Percentiles rank a stretch among this genome's conserved stretches.
These are phyloP conservation scores for Timema podura DNA, from an alignment of 2,888 invertebrate genomes.

Conservation along the genomic window DNA sequence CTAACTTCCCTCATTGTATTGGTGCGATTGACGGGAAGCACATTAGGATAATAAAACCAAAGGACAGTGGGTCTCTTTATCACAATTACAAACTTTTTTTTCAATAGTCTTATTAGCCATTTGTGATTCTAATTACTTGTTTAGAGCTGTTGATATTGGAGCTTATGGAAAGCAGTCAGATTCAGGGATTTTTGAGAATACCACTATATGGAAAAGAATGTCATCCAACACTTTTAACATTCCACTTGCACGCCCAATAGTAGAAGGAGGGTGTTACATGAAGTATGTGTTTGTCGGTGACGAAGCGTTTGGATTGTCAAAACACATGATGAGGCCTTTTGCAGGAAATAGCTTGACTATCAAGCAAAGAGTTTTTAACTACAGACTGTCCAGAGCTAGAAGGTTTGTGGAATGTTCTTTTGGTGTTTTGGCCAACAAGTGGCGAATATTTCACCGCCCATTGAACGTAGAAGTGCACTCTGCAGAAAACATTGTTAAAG, in stretches of 20 bases:
- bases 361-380: background rate
- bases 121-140: conserved; percentile 5
- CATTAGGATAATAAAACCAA: conserved; percentile 9
- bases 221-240: background rate
- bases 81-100: background rate
- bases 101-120: conserved; percentile 1
- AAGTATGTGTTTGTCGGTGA: conserved; percentile 1
- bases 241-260: background rate
- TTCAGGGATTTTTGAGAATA: background rate
- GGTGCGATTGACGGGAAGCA: conserved; percentile 2
- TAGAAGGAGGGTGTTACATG: background rate
- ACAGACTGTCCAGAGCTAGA: conserved; percentile 2
- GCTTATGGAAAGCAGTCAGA: conserved; percentile 5
- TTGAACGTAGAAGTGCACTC: background rate
- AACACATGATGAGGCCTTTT: background rate
- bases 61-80: background rate
- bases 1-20: conserved; percentile 3
- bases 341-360: conserved; percentile 5
- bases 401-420: conserved; percentile 5
- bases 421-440: conserved; percentile 7
- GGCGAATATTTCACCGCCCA: background rate
- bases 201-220: background rate
- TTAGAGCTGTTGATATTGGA: conserved; percentile 5
- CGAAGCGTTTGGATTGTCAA: conserved; percentile 7
- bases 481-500: background rate